A percentile compares a stretch with the other conserved stretches of the same genome.
These are phyloP conservation scores for Megalonaias nervosa DNA, from an alignment of 1,140 invertebrate species.

Conservation along the genomic window DNA sequence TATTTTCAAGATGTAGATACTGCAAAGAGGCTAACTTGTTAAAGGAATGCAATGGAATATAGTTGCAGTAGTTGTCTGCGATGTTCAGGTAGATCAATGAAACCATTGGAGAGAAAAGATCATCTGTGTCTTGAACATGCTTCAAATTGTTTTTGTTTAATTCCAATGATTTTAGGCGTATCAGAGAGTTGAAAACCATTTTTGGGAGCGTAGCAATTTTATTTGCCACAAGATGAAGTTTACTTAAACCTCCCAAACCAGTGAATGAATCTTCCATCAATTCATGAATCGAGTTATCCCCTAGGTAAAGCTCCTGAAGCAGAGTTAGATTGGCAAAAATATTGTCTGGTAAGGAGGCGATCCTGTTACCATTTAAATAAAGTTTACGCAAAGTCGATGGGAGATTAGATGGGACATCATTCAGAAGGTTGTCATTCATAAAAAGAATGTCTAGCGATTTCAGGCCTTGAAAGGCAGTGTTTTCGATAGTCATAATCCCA, in stretches of 20 bases:
- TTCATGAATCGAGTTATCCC: constrained; percentile 39
- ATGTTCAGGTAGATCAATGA: constrained; percentile 48
- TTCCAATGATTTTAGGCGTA: constrained; percentile 41
- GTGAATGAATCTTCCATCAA: constrained; percentile 44
- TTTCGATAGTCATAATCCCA: constrained; percentile 31
- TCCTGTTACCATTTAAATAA: constrained; percentile 50
- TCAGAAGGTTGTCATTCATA: constrained; percentile 47
- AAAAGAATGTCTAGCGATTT: constrained; percentile 37
- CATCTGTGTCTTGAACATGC: constrained; percentile 28
- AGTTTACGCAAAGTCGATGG: constrained; percentile 41
- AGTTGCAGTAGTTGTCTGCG: constrained; percentile 42
- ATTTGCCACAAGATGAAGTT: constrained; percentile 46
- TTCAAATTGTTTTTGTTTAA: constrained; percentile 54
- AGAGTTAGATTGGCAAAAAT: constrained; percentile 38
- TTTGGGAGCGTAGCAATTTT: constrained; percentile 45
- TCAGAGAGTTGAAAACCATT: constrained; percentile 41
- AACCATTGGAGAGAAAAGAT: constrained; percentile 30
- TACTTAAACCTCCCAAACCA: constrained; percentile 44
- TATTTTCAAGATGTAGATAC: constrained; percentile 47
- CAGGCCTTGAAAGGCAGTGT: constrained; percentile 46
- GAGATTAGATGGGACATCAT: constrained; percentile 42
- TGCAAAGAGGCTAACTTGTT: constrained; percentile 34
- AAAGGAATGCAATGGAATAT: constrained; percentile 38
- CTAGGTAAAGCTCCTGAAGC: constrained; percentile 45
- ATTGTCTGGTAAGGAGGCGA: constrained; percentile 30